These are phyloP conservation scores for Miichthys miiuy DNA, from an alignment of 2,797 vertebrate species.

Conservation along the genomic window DNA sequence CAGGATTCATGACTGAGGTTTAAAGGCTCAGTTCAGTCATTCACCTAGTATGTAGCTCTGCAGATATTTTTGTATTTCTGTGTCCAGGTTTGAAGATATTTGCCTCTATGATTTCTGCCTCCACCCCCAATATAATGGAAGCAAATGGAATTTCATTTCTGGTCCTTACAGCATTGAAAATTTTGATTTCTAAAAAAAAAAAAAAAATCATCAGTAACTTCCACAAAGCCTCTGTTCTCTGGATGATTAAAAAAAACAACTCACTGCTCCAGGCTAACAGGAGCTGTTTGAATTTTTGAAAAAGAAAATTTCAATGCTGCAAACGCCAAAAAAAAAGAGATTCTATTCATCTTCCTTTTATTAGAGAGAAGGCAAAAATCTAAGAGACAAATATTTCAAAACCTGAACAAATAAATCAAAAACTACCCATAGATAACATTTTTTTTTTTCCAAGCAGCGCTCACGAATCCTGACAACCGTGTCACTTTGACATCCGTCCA, in stretches of 20 bases:
- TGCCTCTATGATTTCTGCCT: not conserved
- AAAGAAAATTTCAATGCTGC: not conserved
- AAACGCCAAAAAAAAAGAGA: not conserved
- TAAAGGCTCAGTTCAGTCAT: not conserved
- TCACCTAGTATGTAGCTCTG: not conserved
- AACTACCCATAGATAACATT: too few species aligned
- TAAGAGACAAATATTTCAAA: not conserved
- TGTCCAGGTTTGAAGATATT: not conserved
- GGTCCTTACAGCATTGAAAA: not conserved
- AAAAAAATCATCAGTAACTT: not conserved
- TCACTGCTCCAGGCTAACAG: not conserved
- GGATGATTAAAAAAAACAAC: slow-evolving; percentile 3
- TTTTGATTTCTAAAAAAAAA: too few species aligned
- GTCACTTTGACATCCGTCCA: too few species aligned
- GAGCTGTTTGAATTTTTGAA: not conserved
- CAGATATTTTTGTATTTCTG: not conserved
- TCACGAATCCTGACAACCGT: not conserved
- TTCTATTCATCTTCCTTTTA: not conserved
- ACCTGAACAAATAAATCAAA: too few species aligned
- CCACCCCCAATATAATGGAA: not conserved
- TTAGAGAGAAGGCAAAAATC: not conserved
- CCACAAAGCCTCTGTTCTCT: not conserved
- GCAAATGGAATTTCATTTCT: not conserved
- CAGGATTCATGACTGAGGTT: not conserved
- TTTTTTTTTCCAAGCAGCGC: too few species aligned